Conservation (phyloP, 2,888 invertebrate species). For the Agrochola lota region DNA sequence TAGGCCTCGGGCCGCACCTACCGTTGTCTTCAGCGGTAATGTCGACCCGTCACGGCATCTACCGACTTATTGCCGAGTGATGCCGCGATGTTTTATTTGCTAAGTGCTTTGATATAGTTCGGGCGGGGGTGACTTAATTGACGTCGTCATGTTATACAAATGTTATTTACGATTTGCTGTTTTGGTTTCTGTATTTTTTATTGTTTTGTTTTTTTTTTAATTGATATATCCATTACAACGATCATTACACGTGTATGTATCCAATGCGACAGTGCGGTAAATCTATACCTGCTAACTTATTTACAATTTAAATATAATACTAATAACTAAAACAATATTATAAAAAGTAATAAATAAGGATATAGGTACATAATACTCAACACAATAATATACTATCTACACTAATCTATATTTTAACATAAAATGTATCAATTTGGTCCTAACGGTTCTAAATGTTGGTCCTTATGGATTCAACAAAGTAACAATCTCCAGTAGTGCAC, state of each 20-base stretch:
- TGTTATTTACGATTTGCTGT: slow-evolving; percentile 73
- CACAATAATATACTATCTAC: no score
- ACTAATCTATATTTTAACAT: no score
- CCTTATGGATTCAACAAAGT: background rate
- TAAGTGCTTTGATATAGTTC: slow-evolving; percentile 84
- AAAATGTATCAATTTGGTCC: background rate
- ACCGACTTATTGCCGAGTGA: slow-evolving; percentile 82
- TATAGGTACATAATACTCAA: no score
- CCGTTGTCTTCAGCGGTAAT: slow-evolving; percentile 86
- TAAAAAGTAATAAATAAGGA: no score
- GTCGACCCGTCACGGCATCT: slow-evolving; percentile 87
- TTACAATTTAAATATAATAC: no score
- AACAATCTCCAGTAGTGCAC: background rate
- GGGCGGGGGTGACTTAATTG: slow-evolving; percentile 83
- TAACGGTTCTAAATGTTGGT: background rate
- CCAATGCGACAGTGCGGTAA: no score
- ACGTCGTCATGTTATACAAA: slow-evolving; percentile 84
- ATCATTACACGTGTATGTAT: no score
- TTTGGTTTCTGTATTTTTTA: slow-evolving; percentile 51
- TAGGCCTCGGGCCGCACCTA: slow-evolving; percentile 87
- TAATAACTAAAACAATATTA: no score
- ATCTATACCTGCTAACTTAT: no score
- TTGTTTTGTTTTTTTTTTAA: slow-evolving; percentile 22
- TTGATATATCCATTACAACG: no score
- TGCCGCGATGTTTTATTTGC: slow-evolving; percentile 85